Conservation (phyloP, 2,797 vertebrate genomes). For the Acridotheres tristis region DNA sequence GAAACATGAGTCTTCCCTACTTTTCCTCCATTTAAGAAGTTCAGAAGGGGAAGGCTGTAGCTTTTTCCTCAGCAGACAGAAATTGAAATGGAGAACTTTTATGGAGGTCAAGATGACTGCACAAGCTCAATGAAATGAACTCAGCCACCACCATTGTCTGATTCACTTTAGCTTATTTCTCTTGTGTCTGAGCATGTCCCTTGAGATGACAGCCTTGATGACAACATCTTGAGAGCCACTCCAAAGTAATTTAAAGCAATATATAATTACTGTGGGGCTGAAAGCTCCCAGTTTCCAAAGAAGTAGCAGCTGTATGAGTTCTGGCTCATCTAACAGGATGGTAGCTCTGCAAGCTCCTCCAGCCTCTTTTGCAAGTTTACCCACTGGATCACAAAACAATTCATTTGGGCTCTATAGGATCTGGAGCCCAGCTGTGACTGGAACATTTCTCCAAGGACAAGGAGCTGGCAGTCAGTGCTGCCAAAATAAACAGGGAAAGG, state of each 20-base stretch:
- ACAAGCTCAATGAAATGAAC: background rate
- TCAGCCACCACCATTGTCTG: background rate
- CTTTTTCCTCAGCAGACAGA: background rate
- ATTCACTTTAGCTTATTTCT: background rate
- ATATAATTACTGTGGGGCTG: background rate
- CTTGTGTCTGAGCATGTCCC: background rate
- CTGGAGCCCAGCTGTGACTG: background rate
- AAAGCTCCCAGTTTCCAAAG: constrained; percentile 6
- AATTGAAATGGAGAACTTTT: background rate
- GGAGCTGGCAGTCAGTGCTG: background rate
- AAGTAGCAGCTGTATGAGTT: background rate
- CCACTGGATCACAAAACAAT: background rate
- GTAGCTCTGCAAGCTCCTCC: background rate
- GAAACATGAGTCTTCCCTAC: background rate
- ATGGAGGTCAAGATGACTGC: background rate
- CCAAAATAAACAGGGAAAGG: background rate
- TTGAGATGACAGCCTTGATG: constrained; percentile 1
- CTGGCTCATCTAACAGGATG: background rate
- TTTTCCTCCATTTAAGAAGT: background rate
- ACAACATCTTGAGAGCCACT: background rate
- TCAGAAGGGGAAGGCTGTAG: background rate
- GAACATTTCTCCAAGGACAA: background rate
- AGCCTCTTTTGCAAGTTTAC: background rate
- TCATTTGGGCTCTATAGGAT: background rate
- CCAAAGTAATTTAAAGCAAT: constrained; percentile 8